phyloP scores from a whole-genome alignment of 2,797 vertebrate species.

The Neoniphon sammara region DNA sequence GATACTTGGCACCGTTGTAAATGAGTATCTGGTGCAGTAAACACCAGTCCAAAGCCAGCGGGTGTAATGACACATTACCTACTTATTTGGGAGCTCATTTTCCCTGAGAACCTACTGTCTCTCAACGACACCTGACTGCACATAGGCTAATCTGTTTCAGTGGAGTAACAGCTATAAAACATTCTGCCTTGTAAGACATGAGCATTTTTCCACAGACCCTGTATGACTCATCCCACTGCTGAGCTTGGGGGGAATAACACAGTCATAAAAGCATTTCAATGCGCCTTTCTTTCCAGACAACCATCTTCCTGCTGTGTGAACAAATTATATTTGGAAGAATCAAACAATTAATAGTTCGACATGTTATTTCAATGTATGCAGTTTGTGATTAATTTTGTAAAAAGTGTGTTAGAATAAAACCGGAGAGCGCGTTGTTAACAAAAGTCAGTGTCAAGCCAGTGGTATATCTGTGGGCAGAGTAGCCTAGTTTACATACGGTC shows the following conservation, averaged over 20 bases:
- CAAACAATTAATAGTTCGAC: not conserved
- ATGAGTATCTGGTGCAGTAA: not conserved
- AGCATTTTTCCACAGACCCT: slow-evolving; percentile 24
- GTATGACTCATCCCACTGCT: slow-evolving; percentile 46
- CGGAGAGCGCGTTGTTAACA: not conserved
- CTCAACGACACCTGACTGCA: not conserved
- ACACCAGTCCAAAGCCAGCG: slow-evolving; percentile 6
- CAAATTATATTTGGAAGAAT: not conserved
- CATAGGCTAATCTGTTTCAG: slow-evolving; percentile 35
- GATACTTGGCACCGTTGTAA: no score
- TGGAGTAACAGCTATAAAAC: slow-evolving; percentile 28
- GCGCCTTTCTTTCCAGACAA: slow-evolving; percentile 5
- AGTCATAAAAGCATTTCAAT: slow-evolving; percentile 1
- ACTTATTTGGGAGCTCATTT: slow-evolving; percentile 9
- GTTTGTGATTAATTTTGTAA: not conserved
- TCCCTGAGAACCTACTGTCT: slow-evolving; percentile 14
- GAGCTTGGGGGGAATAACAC: slow-evolving; percentile 15
- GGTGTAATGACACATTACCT: slow-evolving; percentile 48
- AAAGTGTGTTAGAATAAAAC: not conserved
- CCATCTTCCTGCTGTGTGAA: not conserved
- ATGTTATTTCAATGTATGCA: not conserved
- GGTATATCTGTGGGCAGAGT: no score
- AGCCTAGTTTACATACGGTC: not conserved
- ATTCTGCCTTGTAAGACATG: slow-evolving; percentile 12
- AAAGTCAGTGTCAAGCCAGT: not conserved